Base-by-base conservation (phyloP, 2,888 invertebrate species). In the Pseudanteris insignis region DNA sequence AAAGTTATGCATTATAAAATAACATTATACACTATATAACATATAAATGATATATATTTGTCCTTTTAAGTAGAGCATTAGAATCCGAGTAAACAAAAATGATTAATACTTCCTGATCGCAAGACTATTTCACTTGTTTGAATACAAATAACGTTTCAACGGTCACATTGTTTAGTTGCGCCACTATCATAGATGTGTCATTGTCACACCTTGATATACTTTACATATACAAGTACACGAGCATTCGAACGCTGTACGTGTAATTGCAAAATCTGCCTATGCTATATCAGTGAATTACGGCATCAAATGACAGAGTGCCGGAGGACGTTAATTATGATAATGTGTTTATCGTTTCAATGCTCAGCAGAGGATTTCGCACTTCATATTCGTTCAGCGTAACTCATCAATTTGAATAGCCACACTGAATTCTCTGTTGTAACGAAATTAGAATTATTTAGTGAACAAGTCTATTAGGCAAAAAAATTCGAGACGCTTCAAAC, bases 131-230 rank as follows among this genome's bases (percentile, higher is more conserved):
- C 43, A 29, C 53, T 47, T 60, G 53, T 60, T 60, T 36, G 46
- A 53, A 53, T 37, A 47, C 53, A 53, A 59, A 51, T 40, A 60
- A 44, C 48, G 33, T 41, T 51, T 26, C 21, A 36, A 44, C 38
- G 26, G 8, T 9, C 24, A 18, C 46, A 59, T 60, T 54, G 48
- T 48, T 60, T 48, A 48, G 48, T 54, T 54, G 33, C 37, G 40
- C 29, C 28, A 15, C 43, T 48, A 48, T 60, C 60, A 60, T 54
- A 53, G 48, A 60, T 60, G 47, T 60, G 38, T 60, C 60, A 54
- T 60, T 60, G 60, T 59, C 60, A 60, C 30, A 47, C 43, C 43
- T 47, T 54, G 54, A 54, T 60, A 60, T 60, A 60, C 54, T 54
- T 60, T 60, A 53, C 60, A 41, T 53, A n/a, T n/a, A n/a, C n/a